Conservation (phyloP, 2,797 vertebrate species). For the Alectoris magna region DNA sequence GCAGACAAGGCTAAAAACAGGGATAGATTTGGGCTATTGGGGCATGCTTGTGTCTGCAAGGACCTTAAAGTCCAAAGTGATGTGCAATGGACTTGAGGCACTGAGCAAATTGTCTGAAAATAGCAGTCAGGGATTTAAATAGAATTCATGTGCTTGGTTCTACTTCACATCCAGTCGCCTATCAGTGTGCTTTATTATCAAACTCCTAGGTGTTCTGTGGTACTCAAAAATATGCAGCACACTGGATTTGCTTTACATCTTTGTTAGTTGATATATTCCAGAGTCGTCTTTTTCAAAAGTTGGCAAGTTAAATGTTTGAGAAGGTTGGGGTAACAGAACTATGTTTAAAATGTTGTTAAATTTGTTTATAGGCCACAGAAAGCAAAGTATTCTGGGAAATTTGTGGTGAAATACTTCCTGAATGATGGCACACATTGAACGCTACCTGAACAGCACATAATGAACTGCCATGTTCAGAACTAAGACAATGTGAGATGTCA, state of each 20-base stretch:
- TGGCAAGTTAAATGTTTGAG: background rate
- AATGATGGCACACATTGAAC: background rate
- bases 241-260: background rate
- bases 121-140: background rate
- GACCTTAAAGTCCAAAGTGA: background rate
- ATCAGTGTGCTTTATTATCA: background rate
- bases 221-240: background rate
- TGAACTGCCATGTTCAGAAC: background rate
- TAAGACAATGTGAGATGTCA: background rate
- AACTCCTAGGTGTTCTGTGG: background rate
- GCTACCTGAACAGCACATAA: background rate
- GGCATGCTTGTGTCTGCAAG: background rate
- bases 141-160: background rate
- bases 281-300: background rate
- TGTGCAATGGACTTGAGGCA: background rate
- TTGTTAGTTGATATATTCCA: background rate
- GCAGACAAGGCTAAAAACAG: background rate
- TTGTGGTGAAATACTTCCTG: background rate
- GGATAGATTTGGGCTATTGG: background rate
- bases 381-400: background rate
- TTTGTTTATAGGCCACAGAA: background rate
- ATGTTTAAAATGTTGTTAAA: background rate
- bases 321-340: background rate
- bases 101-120: background rate
- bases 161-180: background rate